These are phyloP conservation scores for Aradus depressus DNA, from an alignment of 2,888 invertebrate species.

Conservation along the genomic window DNA sequence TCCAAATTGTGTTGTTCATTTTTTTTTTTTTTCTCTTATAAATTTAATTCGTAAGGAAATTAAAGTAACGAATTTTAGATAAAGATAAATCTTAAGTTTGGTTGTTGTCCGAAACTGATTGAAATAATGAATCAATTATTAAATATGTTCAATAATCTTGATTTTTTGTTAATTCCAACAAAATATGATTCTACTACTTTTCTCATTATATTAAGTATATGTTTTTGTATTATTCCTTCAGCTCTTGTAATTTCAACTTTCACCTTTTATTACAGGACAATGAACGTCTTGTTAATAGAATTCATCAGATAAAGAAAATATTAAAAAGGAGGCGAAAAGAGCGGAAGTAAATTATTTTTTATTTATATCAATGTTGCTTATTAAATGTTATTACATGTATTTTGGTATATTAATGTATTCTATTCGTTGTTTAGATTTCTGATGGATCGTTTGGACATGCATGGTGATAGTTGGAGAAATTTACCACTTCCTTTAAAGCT, in stretches of 20 bases:
- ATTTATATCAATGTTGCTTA: background rate
- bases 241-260: too few species aligned
- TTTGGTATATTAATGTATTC: background rate
- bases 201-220: too few species aligned
- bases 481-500: conserved; percentile 39
- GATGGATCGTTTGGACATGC: conserved; percentile 53
- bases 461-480: conserved; percentile 58
- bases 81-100: background rate
- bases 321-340: conserved; percentile 55
- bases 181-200: too few species aligned
- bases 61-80: background rate
- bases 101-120: conserved; percentile 1
- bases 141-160: too few species aligned
- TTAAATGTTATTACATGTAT: background rate
- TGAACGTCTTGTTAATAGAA: conserved; percentile 56
- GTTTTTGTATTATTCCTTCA: too few species aligned
- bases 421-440: conserved; percentile 41
- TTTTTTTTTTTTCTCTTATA: too few species aligned
- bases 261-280: conserved; percentile 45
- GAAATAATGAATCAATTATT: too few species aligned
- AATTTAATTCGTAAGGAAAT: too few species aligned
- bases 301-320: conserved; percentile 59
- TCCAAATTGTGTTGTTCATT: too few species aligned
- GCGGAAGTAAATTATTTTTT: conserved; percentile 39
- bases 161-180: too few species aligned